phyloP scores from a whole-genome alignment of 2,797 vertebrate genomes.

The Pachyuromys duprasi region DNA sequence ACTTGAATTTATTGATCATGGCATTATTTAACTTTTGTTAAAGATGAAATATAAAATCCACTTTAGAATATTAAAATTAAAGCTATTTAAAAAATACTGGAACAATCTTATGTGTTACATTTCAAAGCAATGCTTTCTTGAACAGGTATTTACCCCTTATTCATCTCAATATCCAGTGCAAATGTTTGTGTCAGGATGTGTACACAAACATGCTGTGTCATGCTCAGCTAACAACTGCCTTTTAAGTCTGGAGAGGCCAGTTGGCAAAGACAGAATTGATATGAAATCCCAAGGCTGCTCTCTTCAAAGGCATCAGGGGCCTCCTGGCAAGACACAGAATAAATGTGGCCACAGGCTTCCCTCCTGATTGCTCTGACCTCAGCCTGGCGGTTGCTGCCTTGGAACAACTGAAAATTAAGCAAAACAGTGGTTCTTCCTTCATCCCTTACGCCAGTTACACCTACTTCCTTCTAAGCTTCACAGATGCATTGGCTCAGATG shows the following conservation, averaged over 20 bases:
- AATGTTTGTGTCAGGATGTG: background rate
- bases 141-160: background rate
- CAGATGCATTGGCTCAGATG: background rate
- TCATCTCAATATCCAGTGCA: background rate
- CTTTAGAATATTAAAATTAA: conserved; percentile 25
- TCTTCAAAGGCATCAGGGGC: background rate
- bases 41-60: background rate
- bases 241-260: background rate
- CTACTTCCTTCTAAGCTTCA: background rate
- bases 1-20: conserved; percentile 5
- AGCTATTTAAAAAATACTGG: too few species aligned
- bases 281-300: background rate
- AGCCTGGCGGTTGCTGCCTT: background rate
- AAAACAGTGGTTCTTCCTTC: background rate
- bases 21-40: background rate
- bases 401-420: background rate
- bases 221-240: background rate
- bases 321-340: background rate
- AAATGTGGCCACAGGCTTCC: background rate
- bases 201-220: background rate
- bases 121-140: background rate
- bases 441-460: background rate
- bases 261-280: background rate
- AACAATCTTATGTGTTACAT: background rate
- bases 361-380: background rate